Base-by-base conservation (phyloP, 2,113 vertebrate genomes). In the Epinephelus lanceolatus region DNA sequence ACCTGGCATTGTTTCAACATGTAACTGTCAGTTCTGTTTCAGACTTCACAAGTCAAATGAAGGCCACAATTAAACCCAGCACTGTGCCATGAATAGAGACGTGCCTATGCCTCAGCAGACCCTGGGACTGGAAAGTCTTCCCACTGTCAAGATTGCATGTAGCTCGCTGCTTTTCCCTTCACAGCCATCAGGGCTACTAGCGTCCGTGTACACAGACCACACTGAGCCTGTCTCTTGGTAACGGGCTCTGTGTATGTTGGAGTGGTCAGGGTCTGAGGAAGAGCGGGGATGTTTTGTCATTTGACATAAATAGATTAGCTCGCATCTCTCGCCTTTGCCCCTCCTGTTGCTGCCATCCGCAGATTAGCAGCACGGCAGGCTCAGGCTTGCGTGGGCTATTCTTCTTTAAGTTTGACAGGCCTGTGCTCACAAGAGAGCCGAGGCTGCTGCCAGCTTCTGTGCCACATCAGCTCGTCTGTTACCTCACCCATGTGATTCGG, bases 201-300 rank as follows among this genome's bases (percentile, higher is more conserved):
- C 7, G 2, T 69, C 49, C 57, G 0, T n/a, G 19, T 63, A 57
- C 72, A 65, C 40, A 79, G 68, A 63, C 78, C 82, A 74, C 62
- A 65, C 70, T 66, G 30, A 73, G 68, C 66, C 63, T 13, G 73
- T 89, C 27, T 71, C 77, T 25, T 79, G 86, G 73, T 80, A 67
- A 78, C 87, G n/a, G 57, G 27, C 66, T 42, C 13, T 87, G 82
- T 89, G 72, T 72, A 60, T 76, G 68, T 68, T 59, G 61, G 23
- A 65, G n/a, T 59, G 59, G 59, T 86, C 42, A 6, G 69, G 67
- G 0, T 71, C 67, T 73, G 74, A 89, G 51, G 61, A 85, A 79
- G 60, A 89, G 66, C 86, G 73, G 86, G 82, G 51, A 86, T 71
- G 84, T 86, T 91, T 83, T 81, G 79, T 88, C 63, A 12, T 83